A percentile compares a stretch with the other conserved stretches of the same genome.
Conservation (phyloP, 2,888 invertebrate genomes). For the Drosophila suboccidentalis region DNA sequence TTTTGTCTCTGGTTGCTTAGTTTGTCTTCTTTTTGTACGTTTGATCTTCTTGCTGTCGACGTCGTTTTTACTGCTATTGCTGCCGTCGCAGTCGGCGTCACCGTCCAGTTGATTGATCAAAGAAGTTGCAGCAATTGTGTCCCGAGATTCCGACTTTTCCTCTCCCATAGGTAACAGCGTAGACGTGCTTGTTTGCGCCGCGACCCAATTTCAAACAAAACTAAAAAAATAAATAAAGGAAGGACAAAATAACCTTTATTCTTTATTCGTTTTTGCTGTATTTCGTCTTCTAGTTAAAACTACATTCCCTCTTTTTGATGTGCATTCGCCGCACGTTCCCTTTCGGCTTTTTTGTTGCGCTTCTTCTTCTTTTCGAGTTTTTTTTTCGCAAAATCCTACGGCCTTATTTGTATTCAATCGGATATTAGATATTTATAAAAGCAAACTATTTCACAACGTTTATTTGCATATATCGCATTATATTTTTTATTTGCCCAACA, state of each 20-base stretch:
- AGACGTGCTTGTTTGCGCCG: conserved; percentile 46
- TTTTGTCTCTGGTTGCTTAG: conserved; percentile 19
- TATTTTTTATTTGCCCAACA: not conserved
- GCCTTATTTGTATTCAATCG: not conserved
- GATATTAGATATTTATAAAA: not conserved
- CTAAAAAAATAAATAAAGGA: conserved; percentile 37
- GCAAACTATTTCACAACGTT: not conserved
- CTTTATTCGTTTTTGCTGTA: conserved; percentile 3
- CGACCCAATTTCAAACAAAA: conserved; percentile 42
- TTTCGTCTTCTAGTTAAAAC: conserved; percentile 8
- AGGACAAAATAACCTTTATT: conserved; percentile 1
- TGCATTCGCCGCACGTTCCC: conserved; percentile 34
- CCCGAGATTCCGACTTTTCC: conserved; percentile 65
- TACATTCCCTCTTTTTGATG: conserved; percentile 7
- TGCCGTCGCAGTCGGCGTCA: conserved; percentile 24
- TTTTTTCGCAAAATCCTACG: conserved; percentile 22
- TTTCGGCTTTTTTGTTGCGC: conserved; percentile 48
- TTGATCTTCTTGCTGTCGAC: conserved; percentile 19
- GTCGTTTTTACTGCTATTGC: conserved; percentile 24
- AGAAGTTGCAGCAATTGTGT: conserved; percentile 70
- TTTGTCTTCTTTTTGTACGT: conserved; percentile 23
- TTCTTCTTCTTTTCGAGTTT: conserved; percentile 42
- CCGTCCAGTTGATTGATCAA: conserved; percentile 51
- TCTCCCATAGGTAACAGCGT: conserved; percentile 77
- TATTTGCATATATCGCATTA: not conserved